Base-by-base conservation (phyloP, 2,797 vertebrate genomes). In the Sternarchorhynchus goeldii region DNA sequence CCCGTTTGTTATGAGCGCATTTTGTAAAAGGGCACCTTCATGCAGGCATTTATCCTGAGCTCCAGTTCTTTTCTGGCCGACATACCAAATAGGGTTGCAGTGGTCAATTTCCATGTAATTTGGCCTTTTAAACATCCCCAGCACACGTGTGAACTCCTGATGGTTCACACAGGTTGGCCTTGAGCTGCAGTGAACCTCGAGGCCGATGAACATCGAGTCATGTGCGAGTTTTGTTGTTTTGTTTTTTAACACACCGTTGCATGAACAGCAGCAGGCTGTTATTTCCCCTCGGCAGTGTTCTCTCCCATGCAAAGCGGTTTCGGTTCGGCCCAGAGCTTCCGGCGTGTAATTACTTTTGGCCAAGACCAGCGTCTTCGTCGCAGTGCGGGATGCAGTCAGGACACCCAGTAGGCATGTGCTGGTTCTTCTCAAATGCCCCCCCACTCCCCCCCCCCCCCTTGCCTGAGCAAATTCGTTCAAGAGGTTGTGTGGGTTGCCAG, bases 281-380 rank as follows among this genome's bases (percentile, higher is more conserved):
- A 53, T 65, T 65, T 59, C 77, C 59, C 71, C 31, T 25, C 70
- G 53, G 73, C 80, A 83, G 87, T 81, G 87, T 86, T 87, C 89
- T 86, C 82, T 89, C 86, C 85, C 86, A 90, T 89, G 85, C 89
- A 86, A 89, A 88, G 85, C 87, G 85, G 87, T 89, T 84, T 84
- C 29, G 69, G 77, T 68, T 89, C 87, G 84, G 79, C 76, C 81
- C 79, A 34, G n/a, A 57, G 78, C 85, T 87, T 87, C 81, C 85
- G 87, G 86, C 79, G 68, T 85, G 79, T 88, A 83, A 90, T 91
- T 91, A 88, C 59, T 76, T 83, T 91, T 89, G 86, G 87, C 91
- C 88, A 89, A 90, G 90, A 89, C 86, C 84, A 65, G 78, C 83
- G 87, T 84, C 83, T 87, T 89, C 83, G 85, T 86, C 85, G 66